phyloP scores from a whole-genome alignment of 2,888 invertebrate species.

The Brachypalpus laphriformis region DNA sequence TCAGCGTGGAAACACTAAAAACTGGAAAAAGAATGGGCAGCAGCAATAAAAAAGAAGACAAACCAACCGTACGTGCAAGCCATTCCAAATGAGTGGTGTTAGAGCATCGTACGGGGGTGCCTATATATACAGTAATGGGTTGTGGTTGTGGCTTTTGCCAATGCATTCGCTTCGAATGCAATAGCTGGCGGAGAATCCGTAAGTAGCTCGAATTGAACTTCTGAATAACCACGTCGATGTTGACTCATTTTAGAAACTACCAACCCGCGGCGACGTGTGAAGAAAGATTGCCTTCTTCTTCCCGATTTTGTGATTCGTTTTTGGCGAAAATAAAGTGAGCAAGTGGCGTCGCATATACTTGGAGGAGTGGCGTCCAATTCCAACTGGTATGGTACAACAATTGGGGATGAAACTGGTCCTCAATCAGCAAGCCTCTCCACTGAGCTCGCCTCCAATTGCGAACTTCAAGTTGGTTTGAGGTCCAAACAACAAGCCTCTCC shows the following conservation, averaged over 20 bases:
- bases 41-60: constrained; percentile 23
- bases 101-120: no score
- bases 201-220: constrained; percentile 14
- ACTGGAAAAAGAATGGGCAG: background rate
- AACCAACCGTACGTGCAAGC: constrained; percentile 7
- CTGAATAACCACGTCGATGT: background rate
- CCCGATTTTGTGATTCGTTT: no score
- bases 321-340: no score
- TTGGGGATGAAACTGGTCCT: no score
- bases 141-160: constrained; percentile 3
- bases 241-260: constrained; percentile 17
- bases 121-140: background rate
- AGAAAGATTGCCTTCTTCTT: background rate
- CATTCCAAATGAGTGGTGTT: constrained; percentile 4
- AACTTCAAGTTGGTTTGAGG: no score
- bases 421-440: no score
- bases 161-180: constrained; percentile 35
- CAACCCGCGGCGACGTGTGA: background rate
- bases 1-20: background rate
- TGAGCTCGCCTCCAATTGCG: no score
- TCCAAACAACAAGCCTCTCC: no score
- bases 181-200: constrained; percentile 7
- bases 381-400: no score
- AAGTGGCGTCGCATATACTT: no score
- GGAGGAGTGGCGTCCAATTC: no score